phyloP scores from a whole-genome alignment of 2,113 vertebrate species.

The Scophthalmus maximus region DNA sequence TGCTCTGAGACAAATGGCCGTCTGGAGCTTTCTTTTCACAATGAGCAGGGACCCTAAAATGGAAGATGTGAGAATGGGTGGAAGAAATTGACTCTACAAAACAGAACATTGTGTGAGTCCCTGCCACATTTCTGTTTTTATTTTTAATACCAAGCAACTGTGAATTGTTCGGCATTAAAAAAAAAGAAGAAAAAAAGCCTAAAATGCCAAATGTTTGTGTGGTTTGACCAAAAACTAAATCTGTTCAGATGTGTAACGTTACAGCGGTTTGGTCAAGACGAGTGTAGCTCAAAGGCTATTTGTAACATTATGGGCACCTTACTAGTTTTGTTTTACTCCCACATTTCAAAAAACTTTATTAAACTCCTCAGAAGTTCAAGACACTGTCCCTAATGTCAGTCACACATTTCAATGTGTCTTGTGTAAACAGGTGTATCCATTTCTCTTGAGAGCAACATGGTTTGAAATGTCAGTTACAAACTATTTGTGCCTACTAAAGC shows the following conservation, averaged over 20 bases:
- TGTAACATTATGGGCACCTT: slow-evolving; percentile 54
- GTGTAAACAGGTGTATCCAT: slow-evolving; percentile 46
- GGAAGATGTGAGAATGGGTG: slow-evolving; percentile 33
- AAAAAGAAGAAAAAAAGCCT: background rate
- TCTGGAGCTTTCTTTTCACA: slow-evolving; percentile 33
- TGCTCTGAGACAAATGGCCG: slow-evolving; percentile 43
- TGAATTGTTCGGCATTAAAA: slow-evolving; percentile 56
- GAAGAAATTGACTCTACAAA: slow-evolving; percentile 40
- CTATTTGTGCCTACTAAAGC: slow-evolving; percentile 55
- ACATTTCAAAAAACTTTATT: slow-evolving; percentile 27
- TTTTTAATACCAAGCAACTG: slow-evolving; percentile 72
- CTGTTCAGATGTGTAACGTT: slow-evolving; percentile 41
- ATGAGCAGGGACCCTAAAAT: slow-evolving; percentile 59
- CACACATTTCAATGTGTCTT: slow-evolving; percentile 48
- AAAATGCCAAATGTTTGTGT: slow-evolving; percentile 10
- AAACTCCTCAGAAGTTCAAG: slow-evolving; percentile 11
- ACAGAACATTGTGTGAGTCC: slow-evolving; percentile 34
- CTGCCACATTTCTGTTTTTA: slow-evolving; percentile 54
- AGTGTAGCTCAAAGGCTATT: slow-evolving; percentile 30
- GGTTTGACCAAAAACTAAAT: slow-evolving; percentile 19
- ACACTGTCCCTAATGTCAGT: slow-evolving; percentile 47
- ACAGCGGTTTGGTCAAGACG: slow-evolving; percentile 31
- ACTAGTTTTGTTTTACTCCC: slow-evolving; percentile 38
- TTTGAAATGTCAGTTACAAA: slow-evolving; percentile 54
- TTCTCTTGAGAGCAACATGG: slow-evolving; percentile 37